Evolutionary conservation across 2,797 vertebrate genomes (phyloP).

Genomic region (Arctocebus calabarensis): DNA sequence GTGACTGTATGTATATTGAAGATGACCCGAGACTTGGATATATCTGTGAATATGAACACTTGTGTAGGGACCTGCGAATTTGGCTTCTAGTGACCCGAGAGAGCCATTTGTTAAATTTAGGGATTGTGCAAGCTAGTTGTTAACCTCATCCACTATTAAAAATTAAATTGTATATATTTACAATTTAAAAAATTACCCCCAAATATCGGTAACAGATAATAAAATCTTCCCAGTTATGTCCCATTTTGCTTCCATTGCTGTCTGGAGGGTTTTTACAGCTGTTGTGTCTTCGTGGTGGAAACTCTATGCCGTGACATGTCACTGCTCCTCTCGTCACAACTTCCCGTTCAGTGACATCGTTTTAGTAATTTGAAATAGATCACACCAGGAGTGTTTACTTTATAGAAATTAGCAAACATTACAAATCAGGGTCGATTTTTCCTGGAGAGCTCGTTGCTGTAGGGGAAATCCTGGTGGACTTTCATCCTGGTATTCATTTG

Average conservation of each 20-base stretch:
- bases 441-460: background rate
- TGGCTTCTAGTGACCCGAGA: background rate
- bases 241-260: background rate
- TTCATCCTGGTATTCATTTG: background rate
- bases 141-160: background rate
- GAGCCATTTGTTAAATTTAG: background rate
- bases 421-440: background rate
- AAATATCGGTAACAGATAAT: background rate
- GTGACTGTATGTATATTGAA: background rate
- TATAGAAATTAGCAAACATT: background rate
- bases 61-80: accelerated
- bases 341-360: background rate
- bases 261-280: background rate
- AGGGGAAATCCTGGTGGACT: background rate
- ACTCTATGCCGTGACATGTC: background rate
- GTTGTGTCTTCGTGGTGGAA: background rate
- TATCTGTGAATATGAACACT: background rate
- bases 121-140: background rate
- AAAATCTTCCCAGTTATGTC: background rate
- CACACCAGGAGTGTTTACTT: background rate
- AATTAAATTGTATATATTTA: background rate
- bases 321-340: background rate
- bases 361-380: background rate
- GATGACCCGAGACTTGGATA: background rate
- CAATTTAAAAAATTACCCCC: background rate